Percentiles rank a stretch among this genome's conserved stretches.
Conservation (phyloP, 2,888 invertebrate species). For the Agrilus mali region DNA sequence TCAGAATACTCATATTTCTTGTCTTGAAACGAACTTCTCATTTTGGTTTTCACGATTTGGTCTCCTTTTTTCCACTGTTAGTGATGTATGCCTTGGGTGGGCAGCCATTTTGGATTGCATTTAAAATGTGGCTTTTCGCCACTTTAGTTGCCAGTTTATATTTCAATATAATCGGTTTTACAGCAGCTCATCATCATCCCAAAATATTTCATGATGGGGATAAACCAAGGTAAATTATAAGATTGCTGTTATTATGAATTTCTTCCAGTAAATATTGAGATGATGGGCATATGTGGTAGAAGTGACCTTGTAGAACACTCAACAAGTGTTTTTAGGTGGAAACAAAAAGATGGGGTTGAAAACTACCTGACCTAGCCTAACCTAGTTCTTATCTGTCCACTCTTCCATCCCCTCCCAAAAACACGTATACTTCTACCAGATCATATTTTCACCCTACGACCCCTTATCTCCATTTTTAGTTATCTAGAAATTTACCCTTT, state of each 20-base stretch:
- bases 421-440: too few relatives aligned
- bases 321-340: too few relatives aligned
- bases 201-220: constrained; percentile 68
- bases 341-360: too few relatives aligned
- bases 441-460: too few relatives aligned
- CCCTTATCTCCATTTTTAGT: too few relatives aligned
- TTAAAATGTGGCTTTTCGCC: constrained; percentile 43
- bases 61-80: constrained; percentile 14
- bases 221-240: constrained; percentile 38
- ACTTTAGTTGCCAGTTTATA: constrained; percentile 42
- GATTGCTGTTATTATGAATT: not conserved
- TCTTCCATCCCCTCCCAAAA: too few relatives aligned
- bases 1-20: constrained; percentile 2
- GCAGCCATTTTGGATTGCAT: constrained; percentile 24
- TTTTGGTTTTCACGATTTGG: constrained; percentile 7
- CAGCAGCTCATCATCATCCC: constrained; percentile 68
- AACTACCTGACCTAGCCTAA: too few relatives aligned
- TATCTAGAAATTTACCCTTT: too few relatives aligned
- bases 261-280: too few relatives aligned
- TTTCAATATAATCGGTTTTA: constrained; percentile 50
- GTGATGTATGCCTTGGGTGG: constrained; percentile 19
- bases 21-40: constrained; percentile 2
- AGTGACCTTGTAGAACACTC: too few relatives aligned
- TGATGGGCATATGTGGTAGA: too few relatives aligned
- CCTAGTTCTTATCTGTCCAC: too few relatives aligned